Evolutionary conservation across 1,140 invertebrate genomes (phyloP), one percentile per base, ranked within the genome.

Genomic region (Cyclina sinensis): DNA sequence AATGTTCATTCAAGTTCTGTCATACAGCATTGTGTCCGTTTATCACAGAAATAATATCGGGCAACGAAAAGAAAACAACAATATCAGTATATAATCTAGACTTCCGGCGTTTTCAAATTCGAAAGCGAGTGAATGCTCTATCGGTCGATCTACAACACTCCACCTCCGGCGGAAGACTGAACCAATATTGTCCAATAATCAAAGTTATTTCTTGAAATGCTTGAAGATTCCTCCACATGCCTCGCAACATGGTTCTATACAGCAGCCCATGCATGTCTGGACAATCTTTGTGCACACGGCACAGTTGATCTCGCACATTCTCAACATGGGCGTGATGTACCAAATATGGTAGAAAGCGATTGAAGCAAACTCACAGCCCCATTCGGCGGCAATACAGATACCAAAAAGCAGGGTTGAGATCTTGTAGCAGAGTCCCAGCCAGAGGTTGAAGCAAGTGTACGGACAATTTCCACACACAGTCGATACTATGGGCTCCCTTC

Each of bases 331-430:
- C 0, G 92, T 93, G 85, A 95, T 86, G 68, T 90, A 87, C 96
- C 96, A 96, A 46, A 96, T 90, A 86, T 95, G 93, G 16, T 89
- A 74, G 95, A 98, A 98, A 1, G 97, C 97, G 2, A 97, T 95
- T 90, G 97, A 97, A n/a, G 97, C 97, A 92, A 98, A 98, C 16
- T 96, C 96, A 86, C 97, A 97, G 1, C 97, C 97, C 68, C 97
- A 96, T 87, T 96, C 95, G 76, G 97, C 96, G 0, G 97, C 97
- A 68, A 97, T 96, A 43, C 97, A 95, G 2, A 97, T 97, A 0
- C 97, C 97, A 14, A 97, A 95, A 24, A 98, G 86, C 18, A 97
- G 96, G 0, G 97, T 97, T 18, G 97, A 95, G 39, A 97, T 93
- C 1, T 97, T 96, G 96, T 98, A 98, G 93, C 97, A 97, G 92